A percentile compares a stretch with the other conserved stretches of the same genome.
phyloP scores from a whole-genome alignment of 1,140 invertebrate species.

The Drosophila mojavensis region DNA sequence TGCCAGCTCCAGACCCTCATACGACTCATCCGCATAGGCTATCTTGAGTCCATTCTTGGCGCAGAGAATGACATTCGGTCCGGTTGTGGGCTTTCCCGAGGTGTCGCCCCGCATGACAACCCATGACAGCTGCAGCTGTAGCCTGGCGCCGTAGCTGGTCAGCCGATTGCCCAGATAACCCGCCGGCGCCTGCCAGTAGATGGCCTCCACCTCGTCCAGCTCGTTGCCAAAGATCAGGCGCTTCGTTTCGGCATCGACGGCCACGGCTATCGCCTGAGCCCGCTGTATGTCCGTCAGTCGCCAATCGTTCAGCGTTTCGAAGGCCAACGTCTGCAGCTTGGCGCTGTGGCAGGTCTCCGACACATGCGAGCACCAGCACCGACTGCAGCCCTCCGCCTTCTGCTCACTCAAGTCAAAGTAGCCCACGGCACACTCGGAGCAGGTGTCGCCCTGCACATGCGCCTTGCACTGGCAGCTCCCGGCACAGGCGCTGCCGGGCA shows the following conservation, averaged over 20 bases:
- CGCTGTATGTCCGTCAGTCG: slow-evolving; percentile 87
- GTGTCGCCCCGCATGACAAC: slow-evolving; percentile 94
- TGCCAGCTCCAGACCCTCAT: slow-evolving; percentile 84
- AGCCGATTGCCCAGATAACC: slow-evolving; percentile 90
- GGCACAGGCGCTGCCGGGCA: slow-evolving; percentile 88
- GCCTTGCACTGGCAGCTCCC: slow-evolving; percentile 93
- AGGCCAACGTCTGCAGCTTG: slow-evolving; percentile 86
- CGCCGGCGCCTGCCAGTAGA: slow-evolving; percentile 95
- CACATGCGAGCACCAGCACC: slow-evolving; percentile 97
- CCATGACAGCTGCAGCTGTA: slow-evolving; percentile 92
- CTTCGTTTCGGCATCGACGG: slow-evolving; percentile 86
- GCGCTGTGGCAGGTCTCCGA: slow-evolving; percentile 88
- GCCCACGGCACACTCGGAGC: slow-evolving; percentile 92
- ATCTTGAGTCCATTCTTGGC: slow-evolving; percentile 90
- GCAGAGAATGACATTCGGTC: slow-evolving; percentile 94
- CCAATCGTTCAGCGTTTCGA: slow-evolving; percentile 87
- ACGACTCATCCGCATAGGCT: slow-evolving; percentile 87
- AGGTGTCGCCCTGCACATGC: slow-evolving; percentile 91
- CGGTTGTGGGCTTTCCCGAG: slow-evolving; percentile 92
- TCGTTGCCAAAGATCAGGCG: slow-evolving; percentile 87
- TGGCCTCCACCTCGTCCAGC: slow-evolving; percentile 88
- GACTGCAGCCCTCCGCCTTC: slow-evolving; percentile 92
- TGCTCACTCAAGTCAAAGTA: slow-evolving; percentile 91
- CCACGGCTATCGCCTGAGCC: slow-evolving; percentile 83
- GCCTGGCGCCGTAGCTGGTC: slow-evolving; percentile 90